phyloP scores from a whole-genome alignment of 2,113 vertebrate genomes.

The Irena cyanogastra region DNA sequence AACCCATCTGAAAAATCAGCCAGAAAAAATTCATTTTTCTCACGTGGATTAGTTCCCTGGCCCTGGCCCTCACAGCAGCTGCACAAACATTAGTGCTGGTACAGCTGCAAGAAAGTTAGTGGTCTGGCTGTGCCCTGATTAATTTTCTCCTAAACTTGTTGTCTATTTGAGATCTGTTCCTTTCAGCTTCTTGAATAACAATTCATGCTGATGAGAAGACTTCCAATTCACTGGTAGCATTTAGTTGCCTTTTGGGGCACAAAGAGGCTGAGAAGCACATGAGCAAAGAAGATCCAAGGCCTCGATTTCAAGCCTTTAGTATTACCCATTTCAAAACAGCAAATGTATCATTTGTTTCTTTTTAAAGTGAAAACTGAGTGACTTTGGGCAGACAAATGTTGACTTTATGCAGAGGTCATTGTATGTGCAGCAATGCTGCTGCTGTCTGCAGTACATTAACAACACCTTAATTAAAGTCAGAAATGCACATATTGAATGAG shows the following conservation, averaged over 20 bases:
- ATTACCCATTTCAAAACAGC: not conserved
- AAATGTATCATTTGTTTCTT: not conserved
- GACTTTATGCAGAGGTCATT: constrained; percentile 11
- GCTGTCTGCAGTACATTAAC: not conserved
- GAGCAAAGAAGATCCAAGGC: not conserved
- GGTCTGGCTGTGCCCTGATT: not conserved
- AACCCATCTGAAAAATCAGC: constrained; percentile 18
- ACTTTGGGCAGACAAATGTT: not conserved
- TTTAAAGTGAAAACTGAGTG: not conserved
- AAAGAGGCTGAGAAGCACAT: not conserved
- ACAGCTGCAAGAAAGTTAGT: constrained; percentile 53
- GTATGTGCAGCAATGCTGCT: not conserved
- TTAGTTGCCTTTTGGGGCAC: constrained; percentile 27
- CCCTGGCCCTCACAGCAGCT: constrained; percentile 24
- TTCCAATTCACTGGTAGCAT: constrained; percentile 2
- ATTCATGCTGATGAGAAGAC: not conserved
- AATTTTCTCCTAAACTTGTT: constrained; percentile 44
- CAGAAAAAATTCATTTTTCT: constrained; percentile 3
- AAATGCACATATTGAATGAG: constrained; percentile 12
- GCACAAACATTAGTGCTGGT: constrained; percentile 60
- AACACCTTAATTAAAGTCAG: constrained; percentile 32
- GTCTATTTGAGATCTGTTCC: not conserved
- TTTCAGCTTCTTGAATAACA: constrained; percentile 38
- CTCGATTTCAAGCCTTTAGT: not conserved
- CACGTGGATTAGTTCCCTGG: not conserved